A percentile compares a stretch with the other conserved stretches of the same genome.
Evolutionary conservation across 92 coral and sea anemone species (phyloP).

Genomic region (Desmophyllum pertusum): DNA sequence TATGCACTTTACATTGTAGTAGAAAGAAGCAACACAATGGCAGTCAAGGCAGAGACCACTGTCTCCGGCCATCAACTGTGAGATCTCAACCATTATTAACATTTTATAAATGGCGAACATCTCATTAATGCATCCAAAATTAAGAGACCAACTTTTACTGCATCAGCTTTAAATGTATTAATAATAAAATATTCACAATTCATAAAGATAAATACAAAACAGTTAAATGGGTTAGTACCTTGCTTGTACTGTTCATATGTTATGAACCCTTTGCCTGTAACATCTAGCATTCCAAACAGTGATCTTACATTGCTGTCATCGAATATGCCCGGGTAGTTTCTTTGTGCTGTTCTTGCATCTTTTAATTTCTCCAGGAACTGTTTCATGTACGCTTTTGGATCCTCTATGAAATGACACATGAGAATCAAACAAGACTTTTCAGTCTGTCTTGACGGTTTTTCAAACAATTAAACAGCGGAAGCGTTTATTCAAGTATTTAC

Average conservation of each 20-base stretch:
- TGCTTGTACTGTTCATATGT: constrained; percentile 90
- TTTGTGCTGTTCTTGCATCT: constrained; percentile 83
- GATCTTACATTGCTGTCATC: constrained; percentile 90
- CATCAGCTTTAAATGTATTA: no score
- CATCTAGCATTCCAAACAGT: constrained; percentile 94
- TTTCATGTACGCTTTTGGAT: constrained; percentile 81
- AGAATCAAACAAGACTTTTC: background rate
- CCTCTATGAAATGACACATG: constrained; percentile 49
- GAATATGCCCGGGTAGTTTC: constrained; percentile 87
- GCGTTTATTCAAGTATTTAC: constrained; percentile 28
- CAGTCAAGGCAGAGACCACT: no score
- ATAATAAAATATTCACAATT: background rate
- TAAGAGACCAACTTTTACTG: no score
- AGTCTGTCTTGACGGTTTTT: background rate
- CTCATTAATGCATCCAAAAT: no score
- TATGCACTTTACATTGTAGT: no score
- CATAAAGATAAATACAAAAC: background rate
- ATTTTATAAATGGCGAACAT: no score
- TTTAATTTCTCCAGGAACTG: constrained; percentile 80
- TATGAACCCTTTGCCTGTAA: constrained; percentile 80
- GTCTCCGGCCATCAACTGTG: no score
- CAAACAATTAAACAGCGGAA: background rate
- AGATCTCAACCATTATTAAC: no score
- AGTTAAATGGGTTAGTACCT: constrained; percentile 49
- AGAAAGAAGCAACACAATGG: no score